Base-by-base conservation (phyloP, 2,113 vertebrate species). In the Echinops telfairi region DNA sequence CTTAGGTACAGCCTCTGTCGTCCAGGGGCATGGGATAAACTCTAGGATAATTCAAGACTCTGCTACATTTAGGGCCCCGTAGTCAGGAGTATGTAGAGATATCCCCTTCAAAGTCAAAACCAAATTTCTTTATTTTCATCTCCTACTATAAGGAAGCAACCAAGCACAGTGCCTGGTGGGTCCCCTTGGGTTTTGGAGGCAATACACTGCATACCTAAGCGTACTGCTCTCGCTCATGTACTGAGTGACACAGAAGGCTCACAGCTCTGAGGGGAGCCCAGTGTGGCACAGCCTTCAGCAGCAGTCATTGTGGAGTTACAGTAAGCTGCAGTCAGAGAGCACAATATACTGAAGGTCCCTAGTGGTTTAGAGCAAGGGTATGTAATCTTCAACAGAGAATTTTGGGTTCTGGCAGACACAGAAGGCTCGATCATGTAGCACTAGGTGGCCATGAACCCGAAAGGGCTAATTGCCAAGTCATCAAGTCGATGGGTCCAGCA, bases 141-240 rank as follows among this genome's bases (percentile, higher is more conserved):
- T 68, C 22, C 27, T n/a, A 23, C 8, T 75, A 8, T 62, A 86
- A 90, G 43, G 40, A 70, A 85, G 40, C 53, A 70, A 85, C 36
- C 53, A 80, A 90, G 53, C 58, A 64, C 0, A 10, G 57, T 71
- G 12, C 6, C 38, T 88, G 25, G 9, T 76, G 47, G 66, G 27
- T 29, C 47, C 71, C 57, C 80, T 64, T 64, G 25, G 36, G 60
- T 64, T 95, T 83, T 88, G 47, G 90, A 95, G 85, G 70, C 62
- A 73, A 76, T n/a, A 86, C 27, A 83, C 62, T 85, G 6, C 86
- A 79, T 3, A 70, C 40, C 27, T 3, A 19, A 57, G 62, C 85
- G 66, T 82, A 53, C 29, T 77, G 14, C 10, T 53, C 31, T 81
- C 70, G 78, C 40, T 78, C 47, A 73, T 9, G 53, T 53, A 40